Percentiles rank a stretch among this genome's conserved stretches.
These are phyloP conservation scores for Corella eumyota DNA, from an alignment of 23 tunicate species.

Conservation along the genomic window DNA sequence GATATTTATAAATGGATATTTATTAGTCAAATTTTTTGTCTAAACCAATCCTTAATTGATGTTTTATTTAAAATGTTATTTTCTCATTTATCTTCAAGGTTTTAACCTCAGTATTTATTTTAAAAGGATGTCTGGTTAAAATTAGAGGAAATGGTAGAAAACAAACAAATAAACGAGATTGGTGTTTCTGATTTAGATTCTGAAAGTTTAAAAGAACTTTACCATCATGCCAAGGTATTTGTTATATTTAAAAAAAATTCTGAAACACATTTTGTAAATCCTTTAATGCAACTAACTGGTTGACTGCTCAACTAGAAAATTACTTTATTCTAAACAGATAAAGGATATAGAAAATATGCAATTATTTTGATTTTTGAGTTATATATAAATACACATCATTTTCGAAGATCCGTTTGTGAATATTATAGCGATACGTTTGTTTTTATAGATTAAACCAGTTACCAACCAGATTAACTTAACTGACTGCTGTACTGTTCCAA, in stretches of 20 bases:
- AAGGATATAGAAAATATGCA: neutral
- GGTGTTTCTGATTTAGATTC: slow-evolving; percentile 43
- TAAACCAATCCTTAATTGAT: too few species aligned
- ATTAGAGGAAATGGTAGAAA: slow-evolving; percentile 6
- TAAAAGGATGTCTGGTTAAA: slow-evolving; percentile 26
- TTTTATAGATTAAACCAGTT: slow-evolving; percentile 31
- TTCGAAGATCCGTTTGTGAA: too few species aligned
- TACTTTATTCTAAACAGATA: neutral
- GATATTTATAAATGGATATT: neutral
- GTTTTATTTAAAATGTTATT: too few species aligned
- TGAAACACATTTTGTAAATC: too few species aligned
- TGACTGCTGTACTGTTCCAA: slow-evolving; percentile 24
- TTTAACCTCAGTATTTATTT: too few species aligned
- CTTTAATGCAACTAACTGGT: too few species aligned
- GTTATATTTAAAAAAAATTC: too few species aligned
- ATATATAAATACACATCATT: too few species aligned
- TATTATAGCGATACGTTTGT: too few species aligned
- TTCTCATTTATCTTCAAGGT: too few species aligned
- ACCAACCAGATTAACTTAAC: slow-evolving; percentile 18
- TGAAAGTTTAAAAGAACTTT: slow-evolving; percentile 21
- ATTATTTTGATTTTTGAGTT: too few species aligned
- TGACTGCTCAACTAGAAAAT: too few species aligned
- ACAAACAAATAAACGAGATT: slow-evolving; percentile 4
- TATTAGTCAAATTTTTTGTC: neutral
- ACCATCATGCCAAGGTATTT: slow-evolving; percentile 5